Percentiles rank a stretch among this genome's conserved stretches.
phyloP scores from a whole-genome alignment of 2,113 vertebrate species.

The Psittacus erithacus region DNA sequence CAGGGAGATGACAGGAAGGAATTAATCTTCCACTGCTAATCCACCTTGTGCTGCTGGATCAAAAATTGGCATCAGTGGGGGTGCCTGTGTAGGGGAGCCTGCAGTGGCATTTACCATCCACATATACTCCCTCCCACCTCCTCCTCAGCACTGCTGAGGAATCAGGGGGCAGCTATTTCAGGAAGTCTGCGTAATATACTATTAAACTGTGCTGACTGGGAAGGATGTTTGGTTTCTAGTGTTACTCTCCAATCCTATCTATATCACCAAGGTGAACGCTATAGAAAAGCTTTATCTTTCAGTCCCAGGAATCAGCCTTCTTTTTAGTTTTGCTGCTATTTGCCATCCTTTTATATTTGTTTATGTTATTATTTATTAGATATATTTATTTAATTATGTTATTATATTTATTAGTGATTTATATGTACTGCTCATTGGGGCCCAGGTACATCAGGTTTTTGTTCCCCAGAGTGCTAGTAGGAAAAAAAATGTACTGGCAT shows the following conservation, averaged over 20 bases:
- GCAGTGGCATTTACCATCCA: conserved; percentile 35
- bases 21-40: conserved; percentile 81
- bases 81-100: conserved; percentile 44
- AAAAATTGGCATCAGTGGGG: conserved; percentile 63
- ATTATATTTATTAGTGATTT: not conserved
- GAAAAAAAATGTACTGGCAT: not conserved
- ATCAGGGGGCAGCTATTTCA: conserved; percentile 48
- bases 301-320: not conserved
- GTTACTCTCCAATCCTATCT: not conserved
- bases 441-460: not conserved
- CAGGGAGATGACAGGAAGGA: conserved; percentile 76
- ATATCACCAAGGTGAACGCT: not conserved
- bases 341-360: not conserved
- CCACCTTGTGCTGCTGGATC: conserved; percentile 66
- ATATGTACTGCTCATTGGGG: not conserved
- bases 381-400: not conserved
- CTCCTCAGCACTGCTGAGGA: not conserved
- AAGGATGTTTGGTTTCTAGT: not conserved
- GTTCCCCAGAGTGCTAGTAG: not conserved
- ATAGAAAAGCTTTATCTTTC: not conserved
- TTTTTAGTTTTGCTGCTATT: not conserved
- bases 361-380: not conserved
- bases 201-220: not conserved
- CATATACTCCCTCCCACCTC: not conserved
- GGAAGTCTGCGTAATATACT: not conserved